Base-by-base conservation (phyloP, 2,113 vertebrate species). In the Tragelaphus scriptus region DNA sequence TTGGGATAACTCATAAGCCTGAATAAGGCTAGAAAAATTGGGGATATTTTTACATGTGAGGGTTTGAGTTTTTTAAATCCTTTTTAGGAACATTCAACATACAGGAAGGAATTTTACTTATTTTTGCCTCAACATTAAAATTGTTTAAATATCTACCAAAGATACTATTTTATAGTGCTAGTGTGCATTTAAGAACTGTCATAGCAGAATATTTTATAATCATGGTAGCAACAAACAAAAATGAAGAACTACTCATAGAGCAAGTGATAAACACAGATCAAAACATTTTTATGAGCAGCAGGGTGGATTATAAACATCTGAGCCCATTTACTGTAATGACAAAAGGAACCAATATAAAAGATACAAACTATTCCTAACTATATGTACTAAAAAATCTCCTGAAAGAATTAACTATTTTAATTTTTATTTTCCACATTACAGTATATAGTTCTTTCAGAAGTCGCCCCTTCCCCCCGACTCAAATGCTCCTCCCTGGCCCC, bases 261-360 rank as follows among this genome's bases (percentile, higher is more conserved):
- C 21, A 75, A 85, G 21, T 90, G 61, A 88, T 90, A 77, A 94
- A 85, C 65, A 91, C 63, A 94, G 87, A 91, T 82, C 80, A 75
- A 88, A 88, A 28, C 30, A 26, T 7, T 85, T 90, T 96, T 93
- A 77, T 65, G 90, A 95, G 63, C 13, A 80, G 49, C 21, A 63
- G 61, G 65, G 19, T 87, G 5, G 58, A 56, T 65, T 95, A 85
- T 85, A 94, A 92, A 5, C 28, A 95, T n/a, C 1, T 17, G 53
- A 94, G 28, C 40, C 81, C 93, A 85, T 90, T 96, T 85, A 71
- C 23, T 58, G 1, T 94, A 96, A 88, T 92, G 87, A 92, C 40
- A 94, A 92, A 97, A 95, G 40, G 44, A 97, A 80, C 40, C 32
- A 85, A 82, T 87, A 61, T 47, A 84, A 97, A 95, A 90, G 49